Conservation (phyloP, 64 coral and sea anemone genomes). For the Acropora tenuis region DNA sequence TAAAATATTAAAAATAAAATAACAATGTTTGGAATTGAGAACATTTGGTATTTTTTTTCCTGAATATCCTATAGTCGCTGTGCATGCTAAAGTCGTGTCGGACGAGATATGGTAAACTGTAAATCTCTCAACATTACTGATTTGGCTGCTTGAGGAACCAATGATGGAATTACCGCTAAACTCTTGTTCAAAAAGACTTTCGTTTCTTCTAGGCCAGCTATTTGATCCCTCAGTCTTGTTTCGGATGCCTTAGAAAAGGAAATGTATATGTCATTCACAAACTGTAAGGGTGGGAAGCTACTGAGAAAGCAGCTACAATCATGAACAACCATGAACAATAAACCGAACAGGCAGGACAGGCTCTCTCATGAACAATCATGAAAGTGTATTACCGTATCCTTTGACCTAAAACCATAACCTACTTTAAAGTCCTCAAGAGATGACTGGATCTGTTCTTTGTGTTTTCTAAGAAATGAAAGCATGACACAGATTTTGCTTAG, state of each 20-base stretch:
- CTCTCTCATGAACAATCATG: too few relatives aligned
- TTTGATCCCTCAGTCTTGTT: slow-evolving; percentile 45
- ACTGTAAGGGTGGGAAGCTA: background rate
- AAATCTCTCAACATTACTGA: background rate
- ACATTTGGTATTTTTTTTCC: too few relatives aligned
- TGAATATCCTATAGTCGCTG: too few relatives aligned
- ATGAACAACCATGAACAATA: too few relatives aligned
- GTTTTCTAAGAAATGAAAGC: background rate
- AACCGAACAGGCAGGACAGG: too few relatives aligned
- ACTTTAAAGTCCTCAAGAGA: slow-evolving; percentile 24
- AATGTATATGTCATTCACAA: background rate
- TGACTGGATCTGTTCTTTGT: slow-evolving; percentile 23
- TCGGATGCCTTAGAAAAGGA: background rate
- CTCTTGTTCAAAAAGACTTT: background rate
- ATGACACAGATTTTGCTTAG: background rate
- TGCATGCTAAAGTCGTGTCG: too few relatives aligned
- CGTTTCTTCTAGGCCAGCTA: slow-evolving; percentile 15
- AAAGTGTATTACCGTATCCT: too few relatives aligned
- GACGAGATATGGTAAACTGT: too few relatives aligned
- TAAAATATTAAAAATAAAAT: too few relatives aligned
- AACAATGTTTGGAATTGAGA: too few relatives aligned
- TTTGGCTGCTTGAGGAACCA: background rate
- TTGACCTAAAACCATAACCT: background rate
- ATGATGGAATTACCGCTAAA: background rate
- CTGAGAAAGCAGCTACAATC: too few relatives aligned